Evolutionary conservation across 2,888 invertebrate genomes (phyloP), one percentile per base, ranked within the genome.

Genomic region (Cephalotes varians): DNA sequence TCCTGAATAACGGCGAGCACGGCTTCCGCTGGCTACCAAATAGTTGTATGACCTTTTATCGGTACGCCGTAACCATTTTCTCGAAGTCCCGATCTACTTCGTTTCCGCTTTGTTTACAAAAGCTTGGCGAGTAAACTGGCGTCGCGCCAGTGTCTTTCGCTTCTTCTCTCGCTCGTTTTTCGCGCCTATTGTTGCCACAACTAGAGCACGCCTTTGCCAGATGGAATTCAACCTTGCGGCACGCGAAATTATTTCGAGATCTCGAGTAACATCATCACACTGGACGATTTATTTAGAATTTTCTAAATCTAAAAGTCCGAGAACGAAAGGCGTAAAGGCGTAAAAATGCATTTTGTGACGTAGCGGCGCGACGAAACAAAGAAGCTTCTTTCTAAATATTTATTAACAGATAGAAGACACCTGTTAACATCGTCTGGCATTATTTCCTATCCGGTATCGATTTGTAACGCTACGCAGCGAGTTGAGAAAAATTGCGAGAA

Each of bases 211-310:
- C 54, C 7, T 31, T 18, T 10, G n/a, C 40, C 71, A 79, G 25
- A 47, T 79, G 54, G 40, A 44, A 6, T 54, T 15, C 67, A 44
- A 44, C 44, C 21, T 69, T 34, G 56, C 25, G 21, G n/a, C 12
- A 25, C 21, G 54, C n/a, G 18, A 44, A 58, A 77, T 77, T 71
- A 77, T 69, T 71, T 71, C 25, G 31, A 67, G 67, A 10, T 18
- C 69, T 44, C 21, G 25, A 12, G 21, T 28, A 51, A 67, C 54
- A 21, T 54, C 67, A 31, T 15, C 12, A 34, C 2, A 34, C 34
- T 1, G 28, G 15, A 3, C 44, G 44, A 56, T 77, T 77, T 77
- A 77, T 44, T 56, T 69, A 56, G 69, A 44, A 69, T 77, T 69
- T 12, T 25, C 18, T 77, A 58, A 77, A 69, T 77, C 44, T 18